Conservation (phyloP, 2,888 invertebrate genomes). For the Stenoptilia bipunctidactyla region DNA sequence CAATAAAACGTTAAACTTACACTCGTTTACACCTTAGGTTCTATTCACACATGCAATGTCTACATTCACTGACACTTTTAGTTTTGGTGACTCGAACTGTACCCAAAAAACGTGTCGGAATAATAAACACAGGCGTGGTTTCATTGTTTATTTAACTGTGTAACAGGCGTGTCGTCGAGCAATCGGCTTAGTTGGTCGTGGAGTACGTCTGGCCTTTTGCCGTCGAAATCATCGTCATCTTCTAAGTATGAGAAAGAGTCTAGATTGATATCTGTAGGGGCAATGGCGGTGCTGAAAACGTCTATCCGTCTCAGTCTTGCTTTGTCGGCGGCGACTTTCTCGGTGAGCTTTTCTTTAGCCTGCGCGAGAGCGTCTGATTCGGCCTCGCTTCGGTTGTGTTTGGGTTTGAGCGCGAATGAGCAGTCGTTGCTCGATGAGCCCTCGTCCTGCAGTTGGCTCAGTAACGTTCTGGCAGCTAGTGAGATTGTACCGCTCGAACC, state of each 20-base stretch:
- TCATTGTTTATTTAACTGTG: slow-evolving; percentile 36
- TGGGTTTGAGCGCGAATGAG: slow-evolving; percentile 52
- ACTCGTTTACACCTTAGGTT: too few relatives aligned
- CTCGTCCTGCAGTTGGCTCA: slow-evolving; percentile 67
- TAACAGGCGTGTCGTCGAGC: slow-evolving; percentile 28
- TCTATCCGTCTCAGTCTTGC: slow-evolving; percentile 61
- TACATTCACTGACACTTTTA: too few relatives aligned
- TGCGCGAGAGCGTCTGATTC: slow-evolving; percentile 53
- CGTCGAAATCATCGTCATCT: slow-evolving; percentile 51
- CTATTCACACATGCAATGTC: too few relatives aligned
- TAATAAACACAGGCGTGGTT: slow-evolving; percentile 29
- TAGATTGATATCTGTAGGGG: slow-evolving; percentile 62
- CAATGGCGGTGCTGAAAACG: slow-evolving; percentile 66
- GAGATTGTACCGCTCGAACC: slow-evolving; percentile 53
- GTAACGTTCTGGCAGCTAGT: slow-evolving; percentile 54
- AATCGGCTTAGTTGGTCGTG: slow-evolving; percentile 47
- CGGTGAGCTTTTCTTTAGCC: slow-evolving; percentile 52
- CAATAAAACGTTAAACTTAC: too few relatives aligned
- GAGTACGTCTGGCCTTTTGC: slow-evolving; percentile 22
- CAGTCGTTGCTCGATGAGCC: slow-evolving; percentile 67
- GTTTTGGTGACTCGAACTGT: too few relatives aligned
- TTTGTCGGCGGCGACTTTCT: slow-evolving; percentile 53
- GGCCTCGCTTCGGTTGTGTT: slow-evolving; percentile 34
- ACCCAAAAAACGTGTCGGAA: not conserved
- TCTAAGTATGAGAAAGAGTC: slow-evolving; percentile 67